Percentiles rank a stretch among this genome's conserved stretches.
Conservation (phyloP, 2,113 vertebrate genomes). For the Psammodynastes pulverulentus region DNA sequence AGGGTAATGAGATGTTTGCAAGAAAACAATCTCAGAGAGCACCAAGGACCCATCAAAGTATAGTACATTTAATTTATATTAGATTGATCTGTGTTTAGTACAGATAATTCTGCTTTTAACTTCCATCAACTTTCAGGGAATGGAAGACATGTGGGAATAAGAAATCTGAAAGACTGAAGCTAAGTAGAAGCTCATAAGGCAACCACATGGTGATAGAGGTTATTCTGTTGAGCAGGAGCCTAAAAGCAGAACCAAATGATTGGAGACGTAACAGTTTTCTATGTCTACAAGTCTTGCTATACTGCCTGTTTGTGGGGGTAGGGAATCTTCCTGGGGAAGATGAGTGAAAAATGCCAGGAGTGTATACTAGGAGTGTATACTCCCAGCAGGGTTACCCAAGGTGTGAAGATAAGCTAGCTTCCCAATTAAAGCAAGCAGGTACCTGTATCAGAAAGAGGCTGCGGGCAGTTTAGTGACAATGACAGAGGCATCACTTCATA, state of each 20-base stretch:
- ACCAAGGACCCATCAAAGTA: neutral
- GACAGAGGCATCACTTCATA: neutral
- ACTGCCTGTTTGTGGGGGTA: neutral
- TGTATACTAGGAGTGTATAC: neutral
- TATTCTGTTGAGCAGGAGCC: neutral
- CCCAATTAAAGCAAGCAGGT: neutral
- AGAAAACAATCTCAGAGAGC: too few species aligned
- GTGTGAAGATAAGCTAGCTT: neutral
- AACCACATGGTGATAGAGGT: neutral
- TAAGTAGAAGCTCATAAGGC: neutral
- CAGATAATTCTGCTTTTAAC: neutral
- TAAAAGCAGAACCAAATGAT: neutral
- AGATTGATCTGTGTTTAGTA: neutral
- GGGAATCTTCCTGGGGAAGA: neutral
- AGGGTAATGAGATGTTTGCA: too few species aligned
- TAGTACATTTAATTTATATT: neutral
- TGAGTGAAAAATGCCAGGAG: neutral
- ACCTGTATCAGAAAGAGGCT: neutral
- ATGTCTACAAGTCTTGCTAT: neutral
- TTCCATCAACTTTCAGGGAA: neutral
- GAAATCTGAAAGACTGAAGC: neutral
- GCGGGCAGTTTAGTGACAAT: neutral
- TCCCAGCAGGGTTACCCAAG: neutral
- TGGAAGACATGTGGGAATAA: neutral
- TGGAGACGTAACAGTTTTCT: neutral